Evolutionary conservation across 2,113 vertebrate species (phyloP).

Genomic region (Epinephelus fuscoguttatus): DNA sequence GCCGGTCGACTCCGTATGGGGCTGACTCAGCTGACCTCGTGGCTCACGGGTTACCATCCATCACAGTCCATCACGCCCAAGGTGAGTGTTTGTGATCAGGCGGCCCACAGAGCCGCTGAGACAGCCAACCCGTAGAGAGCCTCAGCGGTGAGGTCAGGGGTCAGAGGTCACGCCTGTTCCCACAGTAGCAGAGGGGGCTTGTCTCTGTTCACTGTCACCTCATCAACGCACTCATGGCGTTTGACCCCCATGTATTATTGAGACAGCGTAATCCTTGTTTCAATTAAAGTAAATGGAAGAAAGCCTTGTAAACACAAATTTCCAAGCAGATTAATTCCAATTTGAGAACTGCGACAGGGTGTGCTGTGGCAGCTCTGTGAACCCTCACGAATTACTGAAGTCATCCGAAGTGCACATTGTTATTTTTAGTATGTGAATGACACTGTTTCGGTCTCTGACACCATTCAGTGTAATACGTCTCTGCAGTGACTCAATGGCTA

Average conservation of each 20-base stretch:
- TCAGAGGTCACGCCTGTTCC: slow-evolving; percentile 76
- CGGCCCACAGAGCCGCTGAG: slow-evolving; percentile 45
- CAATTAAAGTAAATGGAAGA: slow-evolving; percentile 24
- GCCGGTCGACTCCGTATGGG: slow-evolving; percentile 14
- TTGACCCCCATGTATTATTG: slow-evolving; percentile 49
- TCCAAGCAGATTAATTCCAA: slow-evolving; percentile 26
- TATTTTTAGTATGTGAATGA: slow-evolving; percentile 57
- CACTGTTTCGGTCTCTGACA: slow-evolving; percentile 61
- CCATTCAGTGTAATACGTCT: slow-evolving; percentile 59
- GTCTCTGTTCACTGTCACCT: slow-evolving; percentile 79
- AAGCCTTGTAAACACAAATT: slow-evolving; percentile 34
- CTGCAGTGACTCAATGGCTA: slow-evolving; percentile 57
- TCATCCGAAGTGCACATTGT: slow-evolving; percentile 38
- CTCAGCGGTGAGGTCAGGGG: slow-evolving; percentile 55
- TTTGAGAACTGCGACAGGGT: slow-evolving; percentile 1
- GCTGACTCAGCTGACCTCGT: slow-evolving; percentile 59
- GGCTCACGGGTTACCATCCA: slow-evolving; percentile 60
- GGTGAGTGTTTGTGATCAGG: slow-evolving; percentile 78
- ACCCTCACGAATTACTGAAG: slow-evolving; percentile 27
- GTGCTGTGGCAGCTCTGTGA: slow-evolving; percentile 3
- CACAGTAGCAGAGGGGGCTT: slow-evolving; percentile 72
- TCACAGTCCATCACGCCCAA: slow-evolving; percentile 71
- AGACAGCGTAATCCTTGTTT: slow-evolving; percentile 24
- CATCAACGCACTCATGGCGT: slow-evolving; percentile 42
- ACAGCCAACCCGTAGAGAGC: slow-evolving; percentile 48